Evolutionary conservation across 2,113 vertebrate genomes (phyloP).

Genomic region (Anser cygnoides): DNA sequence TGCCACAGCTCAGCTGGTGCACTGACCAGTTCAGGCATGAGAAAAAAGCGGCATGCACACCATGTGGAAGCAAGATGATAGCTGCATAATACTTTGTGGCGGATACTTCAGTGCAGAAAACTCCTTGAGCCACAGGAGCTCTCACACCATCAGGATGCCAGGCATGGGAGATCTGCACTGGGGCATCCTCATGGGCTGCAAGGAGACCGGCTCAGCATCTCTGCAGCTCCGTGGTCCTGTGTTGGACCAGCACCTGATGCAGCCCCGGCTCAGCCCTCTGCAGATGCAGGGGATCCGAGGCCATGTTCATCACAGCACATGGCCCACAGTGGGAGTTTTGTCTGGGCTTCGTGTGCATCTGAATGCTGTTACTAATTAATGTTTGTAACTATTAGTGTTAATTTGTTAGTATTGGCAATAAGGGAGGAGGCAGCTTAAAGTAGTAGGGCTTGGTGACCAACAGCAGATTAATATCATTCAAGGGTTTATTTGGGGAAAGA

Average conservation of each 20-base stretch:
- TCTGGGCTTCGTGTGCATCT: not conserved
- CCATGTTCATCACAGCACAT: not conserved
- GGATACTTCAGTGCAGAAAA: not conserved
- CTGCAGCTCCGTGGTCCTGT: too few species aligned
- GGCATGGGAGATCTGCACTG: not conserved
- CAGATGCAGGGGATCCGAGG: not conserved
- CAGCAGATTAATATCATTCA: not conserved
- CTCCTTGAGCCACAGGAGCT: not conserved
- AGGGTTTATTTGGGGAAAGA: not conserved
- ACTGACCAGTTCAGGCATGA: not conserved
- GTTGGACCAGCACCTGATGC: too few species aligned
- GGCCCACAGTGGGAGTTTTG: not conserved
- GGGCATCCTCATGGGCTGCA: not conserved
- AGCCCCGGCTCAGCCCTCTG: not conserved
- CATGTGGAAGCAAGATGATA: not conserved
- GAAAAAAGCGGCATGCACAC: not conserved
- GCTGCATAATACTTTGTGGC: not conserved
- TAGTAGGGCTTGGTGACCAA: not conserved
- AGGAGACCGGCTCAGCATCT: not conserved
- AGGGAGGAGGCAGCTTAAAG: not conserved
- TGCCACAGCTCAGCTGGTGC: not conserved
- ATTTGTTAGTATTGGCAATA: not conserved
- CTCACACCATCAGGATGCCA: not conserved
- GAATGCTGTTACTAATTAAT: not conserved
- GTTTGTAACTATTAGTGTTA: not conserved